Evolutionary conservation across 2,888 invertebrate genomes (phyloP).

Genomic region (Drosophila buzzatii): DNA sequence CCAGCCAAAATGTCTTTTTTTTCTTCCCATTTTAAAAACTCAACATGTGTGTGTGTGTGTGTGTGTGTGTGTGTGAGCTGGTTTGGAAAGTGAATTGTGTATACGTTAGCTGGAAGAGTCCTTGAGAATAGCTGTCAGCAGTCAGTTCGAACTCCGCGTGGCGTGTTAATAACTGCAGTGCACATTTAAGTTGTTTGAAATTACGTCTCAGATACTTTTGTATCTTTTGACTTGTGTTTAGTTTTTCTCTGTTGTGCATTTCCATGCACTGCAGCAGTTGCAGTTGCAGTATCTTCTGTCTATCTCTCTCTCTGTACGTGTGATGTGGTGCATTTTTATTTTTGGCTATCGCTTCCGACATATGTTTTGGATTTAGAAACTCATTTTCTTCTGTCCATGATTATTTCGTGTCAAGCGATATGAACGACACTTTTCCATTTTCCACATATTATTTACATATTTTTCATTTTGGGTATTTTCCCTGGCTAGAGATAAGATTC

Average conservation of each 20-base stretch:
- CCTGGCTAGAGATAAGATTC: conserved; percentile 26
- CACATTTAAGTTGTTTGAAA: conserved; percentile 52
- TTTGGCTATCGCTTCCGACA: conserved; percentile 58
- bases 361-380: conserved; percentile 65
- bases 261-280: conserved; percentile 2
- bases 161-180: conserved; percentile 71
- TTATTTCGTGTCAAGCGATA: conserved; percentile 34
- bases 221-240: conserved; percentile 59
- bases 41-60: conserved; percentile 14
- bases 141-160: conserved; percentile 30
- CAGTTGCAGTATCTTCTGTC: conserved; percentile 16
- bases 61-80: conserved; percentile 16
- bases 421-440: conserved; percentile 43
- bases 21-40: conserved; percentile 36
- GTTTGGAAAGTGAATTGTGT: conserved; percentile 31
- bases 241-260: conserved; percentile 12
- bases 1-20: conserved; percentile 24
- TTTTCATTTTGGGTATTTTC: conserved; percentile 5
- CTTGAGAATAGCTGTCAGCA: conserved; percentile 72
- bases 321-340: conserved; percentile 53
- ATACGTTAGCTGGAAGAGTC: conserved; percentile 38
- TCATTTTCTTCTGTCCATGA: conserved; percentile 66
- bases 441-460: conserved; percentile 41
- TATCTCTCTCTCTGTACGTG: conserved; percentile 19
- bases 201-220: conserved; percentile 66